Evolutionary conservation across 1,140 invertebrate species (phyloP).

Genomic region (Platorchestia sp.): DNA sequence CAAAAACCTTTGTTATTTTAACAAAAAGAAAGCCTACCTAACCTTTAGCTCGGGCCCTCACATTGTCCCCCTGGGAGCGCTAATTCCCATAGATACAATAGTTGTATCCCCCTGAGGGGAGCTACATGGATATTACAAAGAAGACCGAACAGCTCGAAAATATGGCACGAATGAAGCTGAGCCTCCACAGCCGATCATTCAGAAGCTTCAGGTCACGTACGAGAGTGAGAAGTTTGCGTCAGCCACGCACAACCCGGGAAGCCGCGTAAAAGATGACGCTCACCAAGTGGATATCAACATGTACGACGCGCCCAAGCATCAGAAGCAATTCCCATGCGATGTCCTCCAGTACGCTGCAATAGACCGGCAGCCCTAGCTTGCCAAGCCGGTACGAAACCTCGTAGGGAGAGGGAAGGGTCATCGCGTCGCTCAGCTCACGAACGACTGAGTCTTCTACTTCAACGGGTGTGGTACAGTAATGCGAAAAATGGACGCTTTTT

Average conservation of each 20-base stretch:
- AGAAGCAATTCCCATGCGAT: constrained; percentile 18
- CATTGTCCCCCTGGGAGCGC: no score
- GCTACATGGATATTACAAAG: background rate
- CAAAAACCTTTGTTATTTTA: no score
- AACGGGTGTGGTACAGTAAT: background rate
- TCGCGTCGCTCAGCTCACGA: background rate
- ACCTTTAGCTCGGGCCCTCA: no score
- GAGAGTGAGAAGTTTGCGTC: background rate
- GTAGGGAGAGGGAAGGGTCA: background rate
- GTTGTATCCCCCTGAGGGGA: no score
- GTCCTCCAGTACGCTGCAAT: background rate
- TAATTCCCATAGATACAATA: no score
- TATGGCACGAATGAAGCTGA: background rate
- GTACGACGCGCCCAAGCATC: background rate
- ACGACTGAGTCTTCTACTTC: background rate
- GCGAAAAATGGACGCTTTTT: background rate
- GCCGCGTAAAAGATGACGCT: constrained; percentile 4
- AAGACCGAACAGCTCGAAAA: background rate
- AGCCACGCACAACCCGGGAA: background rate
- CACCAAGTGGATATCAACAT: constrained; percentile 25
- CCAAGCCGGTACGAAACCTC: background rate
- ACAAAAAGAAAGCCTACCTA: no score
- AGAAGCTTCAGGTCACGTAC: background rate
- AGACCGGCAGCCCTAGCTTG: background rate
- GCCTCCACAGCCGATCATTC: background rate